These are phyloP conservation scores for Papilio gigon DNA, from an alignment of 2,888 invertebrate genomes.

Conservation along the genomic window DNA sequence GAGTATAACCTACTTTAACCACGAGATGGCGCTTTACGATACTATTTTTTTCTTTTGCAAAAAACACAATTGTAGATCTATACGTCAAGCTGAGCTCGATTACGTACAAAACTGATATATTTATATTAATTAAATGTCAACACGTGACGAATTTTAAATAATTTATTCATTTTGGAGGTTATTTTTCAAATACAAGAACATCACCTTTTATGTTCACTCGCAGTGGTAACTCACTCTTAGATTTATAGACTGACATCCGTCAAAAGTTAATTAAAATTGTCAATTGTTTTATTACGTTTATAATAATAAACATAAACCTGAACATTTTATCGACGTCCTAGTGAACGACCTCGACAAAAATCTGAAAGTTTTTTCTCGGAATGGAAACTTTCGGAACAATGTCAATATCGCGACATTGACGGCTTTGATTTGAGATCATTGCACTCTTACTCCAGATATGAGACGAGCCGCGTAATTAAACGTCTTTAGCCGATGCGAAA, in stretches of 20 bases:
- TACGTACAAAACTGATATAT: no score
- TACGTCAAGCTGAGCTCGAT: no score
- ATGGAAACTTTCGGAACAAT: conserved; percentile 74
- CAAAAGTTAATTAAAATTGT: neutral
- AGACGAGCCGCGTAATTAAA: conserved; percentile 46
- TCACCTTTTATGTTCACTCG: no score
- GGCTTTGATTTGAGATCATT: conserved; percentile 51
- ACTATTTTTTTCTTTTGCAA: no score
- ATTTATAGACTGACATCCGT: neutral
- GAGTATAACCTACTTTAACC: no score
- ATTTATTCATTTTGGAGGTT: neutral
- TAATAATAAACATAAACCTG: neutral
- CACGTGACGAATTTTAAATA: neutral
- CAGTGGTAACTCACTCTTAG: no score
- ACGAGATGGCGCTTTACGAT: no score
- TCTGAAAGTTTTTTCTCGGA: conserved; percentile 60
- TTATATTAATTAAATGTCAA: neutral
- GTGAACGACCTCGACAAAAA: conserved; percentile 62
- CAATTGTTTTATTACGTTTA: neutral
- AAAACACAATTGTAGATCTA: no score
- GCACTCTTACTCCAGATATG: conserved; percentile 48
- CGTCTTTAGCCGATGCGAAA: conserved; percentile 58
- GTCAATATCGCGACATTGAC: conserved; percentile 62
- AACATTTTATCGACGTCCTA: conserved; percentile 45
- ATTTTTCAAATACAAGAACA: neutral